A percentile compares a stretch with the other conserved stretches of the same genome.
phyloP scores from a whole-genome alignment of 2,797 vertebrate genomes.

The Gallinago nigripennis region DNA sequence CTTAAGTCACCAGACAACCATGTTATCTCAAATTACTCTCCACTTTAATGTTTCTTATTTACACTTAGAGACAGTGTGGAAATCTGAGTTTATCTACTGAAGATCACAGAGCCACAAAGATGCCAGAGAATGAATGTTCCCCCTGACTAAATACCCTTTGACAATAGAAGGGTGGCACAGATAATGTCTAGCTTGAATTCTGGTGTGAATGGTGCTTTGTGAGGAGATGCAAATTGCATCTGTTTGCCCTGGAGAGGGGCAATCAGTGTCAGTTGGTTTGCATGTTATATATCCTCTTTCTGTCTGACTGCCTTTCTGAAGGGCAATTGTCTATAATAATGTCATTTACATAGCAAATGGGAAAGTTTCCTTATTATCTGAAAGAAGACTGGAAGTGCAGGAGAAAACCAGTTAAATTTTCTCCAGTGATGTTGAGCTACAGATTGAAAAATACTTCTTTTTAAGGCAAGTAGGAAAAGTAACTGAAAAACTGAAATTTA shows the following conservation, averaged over 20 bases:
- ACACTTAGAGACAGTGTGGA: background rate
- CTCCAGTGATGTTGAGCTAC: background rate
- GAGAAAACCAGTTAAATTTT: background rate
- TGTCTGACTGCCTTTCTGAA: constrained; percentile 5
- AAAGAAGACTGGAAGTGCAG: background rate
- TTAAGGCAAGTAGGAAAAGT: background rate
- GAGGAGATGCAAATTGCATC: background rate
- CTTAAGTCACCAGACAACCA: background rate
- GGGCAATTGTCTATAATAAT: background rate
- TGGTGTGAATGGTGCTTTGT: background rate
- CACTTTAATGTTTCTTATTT: background rate
- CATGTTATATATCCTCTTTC: background rate
- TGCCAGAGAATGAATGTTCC: background rate
- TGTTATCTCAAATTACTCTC: background rate
- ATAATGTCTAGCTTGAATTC: background rate
- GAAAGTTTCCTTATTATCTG: background rate
- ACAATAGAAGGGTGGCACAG: background rate
- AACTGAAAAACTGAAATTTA: background rate
- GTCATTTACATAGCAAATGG: background rate
- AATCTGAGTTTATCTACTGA: background rate
- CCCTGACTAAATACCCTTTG: background rate
- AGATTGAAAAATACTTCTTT: background rate
- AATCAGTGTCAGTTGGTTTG: background rate
- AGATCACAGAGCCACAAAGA: background rate
- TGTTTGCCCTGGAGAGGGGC: background rate